Conservation (phyloP, 2,888 invertebrate species). For the Andricus curvator region DNA sequence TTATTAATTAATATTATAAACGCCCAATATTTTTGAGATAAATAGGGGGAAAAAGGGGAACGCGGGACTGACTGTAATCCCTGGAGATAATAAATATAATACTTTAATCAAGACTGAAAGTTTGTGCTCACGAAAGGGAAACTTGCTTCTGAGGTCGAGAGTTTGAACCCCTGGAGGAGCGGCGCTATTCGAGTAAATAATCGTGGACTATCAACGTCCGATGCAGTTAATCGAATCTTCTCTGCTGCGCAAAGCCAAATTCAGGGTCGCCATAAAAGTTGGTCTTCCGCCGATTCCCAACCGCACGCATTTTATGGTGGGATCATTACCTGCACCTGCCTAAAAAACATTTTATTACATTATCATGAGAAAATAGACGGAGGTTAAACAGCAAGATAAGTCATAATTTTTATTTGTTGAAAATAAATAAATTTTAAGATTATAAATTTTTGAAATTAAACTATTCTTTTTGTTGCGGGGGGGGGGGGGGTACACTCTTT, state of each 20-base stretch:
- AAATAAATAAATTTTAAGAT: no score
- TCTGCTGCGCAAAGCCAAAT: conserved; percentile 3
- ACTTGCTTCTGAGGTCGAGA: neutral
- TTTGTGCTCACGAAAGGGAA: neutral
- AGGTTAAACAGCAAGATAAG: no score
- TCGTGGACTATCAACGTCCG: conserved; percentile 21
- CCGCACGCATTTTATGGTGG: conserved; percentile 30
- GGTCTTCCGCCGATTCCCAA: conserved; percentile 16
- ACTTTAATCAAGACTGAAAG: neutral
- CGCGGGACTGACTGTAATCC: no score
- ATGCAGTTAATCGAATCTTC: conserved; percentile 25
- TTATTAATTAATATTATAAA: no score
- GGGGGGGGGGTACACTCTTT: no score
- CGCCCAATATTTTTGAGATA: no score
- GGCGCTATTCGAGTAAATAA: neutral
- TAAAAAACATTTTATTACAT: conserved; percentile 25
- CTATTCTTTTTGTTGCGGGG: no score
- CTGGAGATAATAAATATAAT: neutral
- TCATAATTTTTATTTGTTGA: no score
- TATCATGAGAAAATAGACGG: conserved; percentile 36
- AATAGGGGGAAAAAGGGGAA: no score
- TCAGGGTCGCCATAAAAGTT: conserved; percentile 22
- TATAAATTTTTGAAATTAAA: no score
- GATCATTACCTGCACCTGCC: conserved; percentile 36
- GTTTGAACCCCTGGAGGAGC: neutral